Evolutionary conservation across 2,888 invertebrate species (phyloP).

Genomic region (Amaurobius ferox): DNA sequence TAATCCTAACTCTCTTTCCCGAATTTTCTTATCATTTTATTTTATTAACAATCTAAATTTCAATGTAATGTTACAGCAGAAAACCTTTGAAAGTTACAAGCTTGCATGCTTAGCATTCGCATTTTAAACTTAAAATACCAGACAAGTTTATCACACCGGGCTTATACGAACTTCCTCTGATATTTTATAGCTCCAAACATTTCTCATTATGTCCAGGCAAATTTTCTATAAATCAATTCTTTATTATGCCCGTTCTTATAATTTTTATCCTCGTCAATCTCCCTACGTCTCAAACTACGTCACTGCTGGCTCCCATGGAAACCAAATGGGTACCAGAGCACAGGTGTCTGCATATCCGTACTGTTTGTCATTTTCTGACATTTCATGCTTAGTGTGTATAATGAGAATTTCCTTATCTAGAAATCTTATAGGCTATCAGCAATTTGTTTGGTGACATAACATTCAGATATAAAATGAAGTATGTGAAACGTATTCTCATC

Average conservation of each 20-base stretch:
- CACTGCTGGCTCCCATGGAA: background rate
- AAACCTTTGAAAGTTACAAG: too few species aligned
- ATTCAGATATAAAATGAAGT: background rate
- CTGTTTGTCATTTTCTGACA: conserved; percentile 12
- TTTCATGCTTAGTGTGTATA: background rate
- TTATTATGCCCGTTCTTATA: background rate
- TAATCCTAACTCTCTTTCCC: too few species aligned
- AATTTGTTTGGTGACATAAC: background rate
- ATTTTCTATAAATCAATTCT: background rate
- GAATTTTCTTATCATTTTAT: too few species aligned
- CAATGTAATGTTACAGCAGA: too few species aligned
- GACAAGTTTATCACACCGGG: too few species aligned
- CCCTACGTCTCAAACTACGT: background rate
- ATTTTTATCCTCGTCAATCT: background rate
- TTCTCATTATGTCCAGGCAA: too few species aligned
- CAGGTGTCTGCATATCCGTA: background rate
- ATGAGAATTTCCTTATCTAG: background rate
- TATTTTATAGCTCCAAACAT: too few species aligned
- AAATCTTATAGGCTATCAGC: background rate
- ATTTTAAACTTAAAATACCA: too few species aligned
- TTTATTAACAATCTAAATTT: too few species aligned
- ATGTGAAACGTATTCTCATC: too few species aligned
- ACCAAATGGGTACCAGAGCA: background rate
- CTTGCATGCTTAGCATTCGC: too few species aligned
- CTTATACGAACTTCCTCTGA: too few species aligned